Evolutionary conservation across 2,888 invertebrate species (phyloP).

Genomic region (Cancer borealis): DNA sequence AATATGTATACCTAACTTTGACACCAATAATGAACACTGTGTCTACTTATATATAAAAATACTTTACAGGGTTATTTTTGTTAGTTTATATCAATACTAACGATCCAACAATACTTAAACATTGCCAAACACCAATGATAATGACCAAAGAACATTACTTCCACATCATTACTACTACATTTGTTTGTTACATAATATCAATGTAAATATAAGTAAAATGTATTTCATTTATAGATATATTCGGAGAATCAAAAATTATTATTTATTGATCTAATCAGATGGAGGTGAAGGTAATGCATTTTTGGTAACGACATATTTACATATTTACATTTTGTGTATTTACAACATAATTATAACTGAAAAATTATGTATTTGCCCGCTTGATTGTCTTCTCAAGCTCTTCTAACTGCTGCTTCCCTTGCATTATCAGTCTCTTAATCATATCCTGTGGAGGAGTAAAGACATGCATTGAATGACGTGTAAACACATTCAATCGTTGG

Average conservation of each 20-base stretch:
- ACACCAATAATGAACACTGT: neutral
- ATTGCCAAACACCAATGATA: neutral
- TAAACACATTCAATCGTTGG: neutral
- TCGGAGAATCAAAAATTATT: too few species aligned
- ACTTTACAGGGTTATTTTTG: neutral
- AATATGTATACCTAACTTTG: neutral
- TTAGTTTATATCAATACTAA: neutral
- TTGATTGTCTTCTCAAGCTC: constrained; percentile 31
- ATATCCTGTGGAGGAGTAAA: neutral
- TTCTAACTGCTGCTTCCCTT: constrained; percentile 21
- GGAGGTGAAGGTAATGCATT: neutral
- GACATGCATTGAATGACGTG: too few species aligned
- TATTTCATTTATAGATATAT: too few species aligned
- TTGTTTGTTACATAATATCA: too few species aligned
- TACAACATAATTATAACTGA: neutral
- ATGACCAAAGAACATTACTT: too few species aligned
- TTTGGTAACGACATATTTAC: neutral
- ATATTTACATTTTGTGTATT: constrained; percentile 5
- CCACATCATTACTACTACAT: too few species aligned
- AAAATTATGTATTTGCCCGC: constrained; percentile 12
- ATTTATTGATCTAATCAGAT: neutral
- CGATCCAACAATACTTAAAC: neutral
- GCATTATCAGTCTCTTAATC: constrained; percentile 16
- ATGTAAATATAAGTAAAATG: too few species aligned
- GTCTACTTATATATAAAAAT: neutral